A percentile compares a stretch with the other conserved stretches of the same genome.
Evolutionary conservation across 2,888 invertebrate genomes (phyloP).

Genomic region (Patella pellucida): DNA sequence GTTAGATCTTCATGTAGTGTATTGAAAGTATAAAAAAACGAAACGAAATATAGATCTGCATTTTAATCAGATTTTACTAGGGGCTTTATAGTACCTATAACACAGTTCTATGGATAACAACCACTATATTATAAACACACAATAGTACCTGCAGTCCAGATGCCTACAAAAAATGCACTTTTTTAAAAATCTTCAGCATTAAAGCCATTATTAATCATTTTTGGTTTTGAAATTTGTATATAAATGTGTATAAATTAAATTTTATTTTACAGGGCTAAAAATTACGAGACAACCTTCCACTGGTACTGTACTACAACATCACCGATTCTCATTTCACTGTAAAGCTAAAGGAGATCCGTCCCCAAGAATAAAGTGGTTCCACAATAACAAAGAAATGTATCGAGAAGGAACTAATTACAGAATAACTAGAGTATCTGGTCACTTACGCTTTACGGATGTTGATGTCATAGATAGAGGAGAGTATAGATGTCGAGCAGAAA

Average conservation of each 20-base stretch:
- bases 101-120: no score
- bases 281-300: conserved; percentile 55
- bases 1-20: no score
- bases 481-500: conserved; percentile 55
- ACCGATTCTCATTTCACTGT: conserved; percentile 50
- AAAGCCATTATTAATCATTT: no score
- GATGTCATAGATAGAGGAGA: conserved; percentile 48
- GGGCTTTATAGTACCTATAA: no score
- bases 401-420: conserved; percentile 45
- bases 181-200: no score
- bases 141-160: no score
- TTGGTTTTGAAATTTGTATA: no score
- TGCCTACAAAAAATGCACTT: no score
- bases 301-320: conserved; percentile 49
- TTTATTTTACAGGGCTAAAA: conserved; percentile 44
- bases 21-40: no score
- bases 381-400: conserved; percentile 45
- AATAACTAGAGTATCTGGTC: conserved; percentile 44
- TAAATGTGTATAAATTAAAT: background rate
- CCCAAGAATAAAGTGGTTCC: conserved; percentile 49
- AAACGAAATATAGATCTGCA: no score
- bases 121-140: no score
- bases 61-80: no score
- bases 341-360: conserved; percentile 42
- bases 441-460: conserved; percentile 52